phyloP scores from a whole-genome alignment of 2,797 vertebrate species.

The Pampus argenteus region DNA sequence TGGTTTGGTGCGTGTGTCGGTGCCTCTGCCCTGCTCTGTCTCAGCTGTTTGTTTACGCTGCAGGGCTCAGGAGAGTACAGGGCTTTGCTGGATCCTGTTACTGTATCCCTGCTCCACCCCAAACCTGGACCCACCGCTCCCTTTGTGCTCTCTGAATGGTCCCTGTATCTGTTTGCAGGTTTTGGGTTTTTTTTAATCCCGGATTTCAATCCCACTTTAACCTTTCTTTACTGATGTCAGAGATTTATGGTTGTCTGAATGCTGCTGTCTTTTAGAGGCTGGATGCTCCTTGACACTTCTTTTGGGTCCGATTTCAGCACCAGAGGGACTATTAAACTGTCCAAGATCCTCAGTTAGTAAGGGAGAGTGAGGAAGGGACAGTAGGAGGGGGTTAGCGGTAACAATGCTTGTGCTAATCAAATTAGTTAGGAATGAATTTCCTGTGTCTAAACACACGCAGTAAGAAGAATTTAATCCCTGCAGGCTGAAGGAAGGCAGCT shows the following conservation, averaged over 20 bases:
- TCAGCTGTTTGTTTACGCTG: conserved; percentile 82
- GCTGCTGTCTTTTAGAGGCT: conserved; percentile 83
- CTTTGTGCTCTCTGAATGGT: conserved; percentile 69
- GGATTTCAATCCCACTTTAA: conserved; percentile 84
- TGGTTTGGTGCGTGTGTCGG: conserved; percentile 41
- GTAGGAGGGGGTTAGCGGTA: conserved; percentile 34
- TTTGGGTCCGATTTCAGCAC: conserved; percentile 89
- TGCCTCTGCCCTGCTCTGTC: conserved; percentile 65
- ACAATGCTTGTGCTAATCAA: conserved; percentile 81
- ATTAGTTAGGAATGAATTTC: conserved; percentile 80
- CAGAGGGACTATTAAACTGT: conserved; percentile 88
- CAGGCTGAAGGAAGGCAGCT: conserved; percentile 43
- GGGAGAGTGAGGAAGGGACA: conserved; percentile 28
- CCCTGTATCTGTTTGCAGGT: conserved; percentile 46
- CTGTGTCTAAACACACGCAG: conserved; percentile 74
- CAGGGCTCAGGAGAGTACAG: conserved; percentile 74
- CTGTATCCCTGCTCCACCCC: conserved; percentile 75
- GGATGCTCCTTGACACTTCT: conserved; percentile 86
- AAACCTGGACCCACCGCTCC: conserved; percentile 66
- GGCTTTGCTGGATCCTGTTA: conserved; percentile 80
- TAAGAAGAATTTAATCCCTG: conserved; percentile 46
- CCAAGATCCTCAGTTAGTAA: conserved; percentile 68
- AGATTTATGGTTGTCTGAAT: conserved; percentile 85
- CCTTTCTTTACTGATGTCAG: conserved; percentile 87
- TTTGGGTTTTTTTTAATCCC: conserved; percentile 70